phyloP scores from a whole-genome alignment of 2,113 vertebrate species.

The Suricata suricatta region DNA sequence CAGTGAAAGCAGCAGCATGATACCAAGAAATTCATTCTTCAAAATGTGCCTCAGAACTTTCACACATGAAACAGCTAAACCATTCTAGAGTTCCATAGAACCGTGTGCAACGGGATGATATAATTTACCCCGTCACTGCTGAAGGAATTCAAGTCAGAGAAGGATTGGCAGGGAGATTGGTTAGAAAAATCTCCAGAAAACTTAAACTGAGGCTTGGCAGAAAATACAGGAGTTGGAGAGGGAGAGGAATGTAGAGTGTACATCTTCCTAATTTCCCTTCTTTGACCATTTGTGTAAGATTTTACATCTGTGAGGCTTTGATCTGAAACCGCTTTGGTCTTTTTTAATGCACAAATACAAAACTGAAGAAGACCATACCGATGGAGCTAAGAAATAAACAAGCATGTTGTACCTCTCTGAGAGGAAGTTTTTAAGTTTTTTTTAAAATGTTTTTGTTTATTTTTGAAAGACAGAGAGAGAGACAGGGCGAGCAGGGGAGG shows the following conservation, averaged over 20 bases:
- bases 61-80: background rate
- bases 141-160: background rate
- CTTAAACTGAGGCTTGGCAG: background rate
- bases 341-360: background rate
- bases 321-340: background rate
- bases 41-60: background rate
- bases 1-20: background rate
- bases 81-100: background rate
- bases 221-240: background rate
- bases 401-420: background rate
- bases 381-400: background rate
- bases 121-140: background rate
- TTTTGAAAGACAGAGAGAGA: no score
- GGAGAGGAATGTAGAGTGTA: no score
- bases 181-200: background rate
- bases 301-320: background rate
- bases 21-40: background rate
- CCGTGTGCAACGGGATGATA: background rate
- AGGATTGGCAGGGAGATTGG: background rate
- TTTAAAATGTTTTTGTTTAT: no score
- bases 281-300: background rate
- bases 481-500: no score
- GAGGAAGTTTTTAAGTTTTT: background rate
- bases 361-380: background rate
- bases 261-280: background rate